phyloP scores from a whole-genome alignment of 2,888 invertebrate species.

The Microplitis manilae region DNA sequence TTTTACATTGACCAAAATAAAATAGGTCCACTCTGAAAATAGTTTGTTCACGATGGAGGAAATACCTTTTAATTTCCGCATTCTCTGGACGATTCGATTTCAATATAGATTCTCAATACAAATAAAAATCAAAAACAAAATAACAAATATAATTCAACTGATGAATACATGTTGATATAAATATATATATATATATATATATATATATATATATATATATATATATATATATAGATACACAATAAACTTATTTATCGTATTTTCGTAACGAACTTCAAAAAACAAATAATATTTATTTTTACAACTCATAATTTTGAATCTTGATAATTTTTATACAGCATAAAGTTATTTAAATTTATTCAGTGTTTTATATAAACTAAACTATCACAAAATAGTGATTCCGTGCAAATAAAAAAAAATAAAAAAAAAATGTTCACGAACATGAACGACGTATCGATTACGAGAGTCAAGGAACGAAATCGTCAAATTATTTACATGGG shows the following conservation, averaged over 20 bases:
- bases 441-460: constrained; percentile 52
- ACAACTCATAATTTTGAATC: background rate
- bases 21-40: constrained; percentile 47
- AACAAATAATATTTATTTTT: background rate
- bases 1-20: constrained; percentile 45
- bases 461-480: constrained; percentile 52
- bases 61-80: constrained; percentile 47
- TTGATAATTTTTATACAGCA: background rate
- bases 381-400: background rate
- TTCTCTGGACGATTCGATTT: background rate
- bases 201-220: background rate
- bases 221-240: background rate
- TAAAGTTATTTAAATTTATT: background rate
- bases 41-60: constrained; percentile 36
- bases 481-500: constrained; percentile 55
- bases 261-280: background rate
- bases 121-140: constrained; percentile 1
- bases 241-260: background rate
- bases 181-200: background rate
- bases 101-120: background rate
- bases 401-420: constrained; percentile 8
- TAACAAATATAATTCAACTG: background rate
- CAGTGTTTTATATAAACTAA: background rate
- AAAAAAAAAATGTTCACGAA: background rate
- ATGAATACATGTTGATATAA: background rate